phyloP scores from a whole-genome alignment of 2,113 vertebrate genomes.

The Sander vitreus region DNA sequence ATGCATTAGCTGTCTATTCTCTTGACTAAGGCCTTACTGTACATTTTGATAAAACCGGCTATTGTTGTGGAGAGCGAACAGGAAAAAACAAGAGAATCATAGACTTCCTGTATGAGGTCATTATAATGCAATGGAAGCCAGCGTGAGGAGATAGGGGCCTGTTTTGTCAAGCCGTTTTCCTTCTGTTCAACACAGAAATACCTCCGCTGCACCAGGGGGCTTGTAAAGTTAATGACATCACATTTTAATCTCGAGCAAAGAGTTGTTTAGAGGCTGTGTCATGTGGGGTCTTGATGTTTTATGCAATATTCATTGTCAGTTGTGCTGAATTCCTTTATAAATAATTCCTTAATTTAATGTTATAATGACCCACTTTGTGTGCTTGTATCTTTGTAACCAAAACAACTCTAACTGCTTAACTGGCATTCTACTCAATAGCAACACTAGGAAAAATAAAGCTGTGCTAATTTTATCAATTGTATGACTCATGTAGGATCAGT shows the following conservation, averaged over 20 bases:
- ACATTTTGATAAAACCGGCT: conserved; percentile 71
- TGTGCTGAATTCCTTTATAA: conserved; percentile 15
- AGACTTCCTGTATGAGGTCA: conserved; percentile 84
- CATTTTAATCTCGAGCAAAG: conserved; percentile 67
- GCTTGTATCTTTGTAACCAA: too few species aligned
- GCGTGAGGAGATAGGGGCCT: conserved; percentile 76
- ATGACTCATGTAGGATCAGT: conserved; percentile 24
- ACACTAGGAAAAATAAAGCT: conserved; percentile 18
- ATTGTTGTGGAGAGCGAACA: conserved; percentile 81
- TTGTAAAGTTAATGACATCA: conserved; percentile 81
- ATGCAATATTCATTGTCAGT: conserved; percentile 18
- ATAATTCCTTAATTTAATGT: conserved; percentile 23
- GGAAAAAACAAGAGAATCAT: conserved; percentile 84
- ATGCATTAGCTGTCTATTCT: conserved; percentile 32
- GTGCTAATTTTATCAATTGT: conserved; percentile 10
- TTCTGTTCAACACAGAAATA: conserved; percentile 78
- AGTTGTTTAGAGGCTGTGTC: conserved; percentile 52
- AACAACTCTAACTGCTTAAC: conserved; percentile 14
- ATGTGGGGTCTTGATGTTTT: conserved; percentile 52
- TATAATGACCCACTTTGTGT: conserved; percentile 30
- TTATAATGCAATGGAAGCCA: conserved; percentile 73
- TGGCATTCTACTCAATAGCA: conserved; percentile 18
- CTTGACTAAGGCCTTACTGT: conserved; percentile 49
- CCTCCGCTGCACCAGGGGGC: conserved; percentile 66
- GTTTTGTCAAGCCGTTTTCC: conserved; percentile 79